These are phyloP conservation scores for Zaprionus inermis DNA, from an alignment of 1,140 invertebrate genomes.

Conservation along the genomic window DNA sequence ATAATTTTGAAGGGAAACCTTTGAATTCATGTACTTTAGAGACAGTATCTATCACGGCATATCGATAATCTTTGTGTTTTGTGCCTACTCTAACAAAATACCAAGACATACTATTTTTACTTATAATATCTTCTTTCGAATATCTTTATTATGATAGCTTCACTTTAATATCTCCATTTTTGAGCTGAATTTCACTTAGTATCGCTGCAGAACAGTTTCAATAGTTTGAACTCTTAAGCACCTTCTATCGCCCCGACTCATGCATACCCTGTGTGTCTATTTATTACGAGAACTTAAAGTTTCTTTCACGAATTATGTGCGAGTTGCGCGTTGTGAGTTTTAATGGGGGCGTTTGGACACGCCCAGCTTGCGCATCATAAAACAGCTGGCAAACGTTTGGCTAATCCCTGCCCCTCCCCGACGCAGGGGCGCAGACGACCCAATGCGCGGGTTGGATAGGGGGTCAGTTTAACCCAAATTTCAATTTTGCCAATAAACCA, in stretches of 20 bases:
- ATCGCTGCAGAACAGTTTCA: neutral
- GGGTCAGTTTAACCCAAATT: slow-evolving; percentile 34
- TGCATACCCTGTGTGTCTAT: neutral
- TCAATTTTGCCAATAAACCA: slow-evolving; percentile 63
- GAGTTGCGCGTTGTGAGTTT: neutral
- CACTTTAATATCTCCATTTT: too few relatives aligned
- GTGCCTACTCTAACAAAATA: too few relatives aligned
- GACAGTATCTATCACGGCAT: too few relatives aligned
- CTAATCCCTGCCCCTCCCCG: slow-evolving; percentile 29
- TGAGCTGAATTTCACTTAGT: neutral
- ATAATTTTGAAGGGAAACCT: too few relatives aligned
- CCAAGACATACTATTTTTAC: too few relatives aligned
- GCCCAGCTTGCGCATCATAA: slow-evolving; percentile 15
- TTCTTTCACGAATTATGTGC: neutral
- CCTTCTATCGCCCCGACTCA: neutral
- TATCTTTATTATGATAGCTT: too few relatives aligned
- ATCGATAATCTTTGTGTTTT: too few relatives aligned
- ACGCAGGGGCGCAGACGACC: neutral
- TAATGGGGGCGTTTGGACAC: slow-evolving; percentile 3
- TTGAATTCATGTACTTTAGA: too few relatives aligned
- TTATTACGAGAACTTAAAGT: neutral
- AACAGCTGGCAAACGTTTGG: slow-evolving; percentile 4
- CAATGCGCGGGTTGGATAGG: too few relatives aligned
- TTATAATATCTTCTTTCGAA: too few relatives aligned
- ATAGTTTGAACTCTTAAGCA: neutral